phyloP scores from a whole-genome alignment of 2,797 vertebrate species.

The Sebastes melanostomus region DNA sequence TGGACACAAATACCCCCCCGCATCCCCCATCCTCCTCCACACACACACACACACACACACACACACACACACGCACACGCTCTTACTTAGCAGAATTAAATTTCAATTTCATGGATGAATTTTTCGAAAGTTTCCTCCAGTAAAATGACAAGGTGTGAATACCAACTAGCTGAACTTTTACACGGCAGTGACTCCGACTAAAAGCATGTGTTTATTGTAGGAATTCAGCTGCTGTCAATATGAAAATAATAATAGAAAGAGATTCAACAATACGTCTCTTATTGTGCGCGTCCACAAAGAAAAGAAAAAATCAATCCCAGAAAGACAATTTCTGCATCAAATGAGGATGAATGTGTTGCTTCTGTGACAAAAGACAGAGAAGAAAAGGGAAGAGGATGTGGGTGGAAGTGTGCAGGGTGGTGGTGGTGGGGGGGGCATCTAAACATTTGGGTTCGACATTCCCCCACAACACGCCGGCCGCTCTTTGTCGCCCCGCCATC shows the following conservation, averaged over 20 bases:
- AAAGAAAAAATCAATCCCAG: constrained; percentile 43
- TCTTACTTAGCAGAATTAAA: constrained; percentile 46
- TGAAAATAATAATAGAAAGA: constrained; percentile 17
- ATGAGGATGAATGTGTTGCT: constrained; percentile 33
- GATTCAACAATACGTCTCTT: constrained; percentile 19
- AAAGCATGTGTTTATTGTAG: constrained; percentile 18
- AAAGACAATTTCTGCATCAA: constrained; percentile 40
- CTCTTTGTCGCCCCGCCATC: constrained; percentile 41
- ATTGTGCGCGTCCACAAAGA: constrained; percentile 40
- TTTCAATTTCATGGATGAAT: constrained; percentile 57
- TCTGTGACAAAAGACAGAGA: constrained; percentile 48
- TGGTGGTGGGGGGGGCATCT: background rate
- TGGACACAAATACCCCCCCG: constrained; percentile 45
- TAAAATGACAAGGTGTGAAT: constrained; percentile 42
- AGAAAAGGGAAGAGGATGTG: constrained; percentile 32
- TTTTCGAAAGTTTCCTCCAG: constrained; percentile 27
- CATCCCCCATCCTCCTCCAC: background rate
- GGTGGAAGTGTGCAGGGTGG: constrained; percentile 1
- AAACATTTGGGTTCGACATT: constrained; percentile 28
- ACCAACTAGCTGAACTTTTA: constrained; percentile 24
- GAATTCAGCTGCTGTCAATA: constrained; percentile 15
- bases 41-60: background rate
- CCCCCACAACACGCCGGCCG: constrained; percentile 9
- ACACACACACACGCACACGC: background rate
- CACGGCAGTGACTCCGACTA: background rate